A percentile compares a stretch with the other conserved stretches of the same genome.
Evolutionary conservation across 2,113 vertebrate genomes (phyloP).

Genomic region (Sciurus niger): DNA sequence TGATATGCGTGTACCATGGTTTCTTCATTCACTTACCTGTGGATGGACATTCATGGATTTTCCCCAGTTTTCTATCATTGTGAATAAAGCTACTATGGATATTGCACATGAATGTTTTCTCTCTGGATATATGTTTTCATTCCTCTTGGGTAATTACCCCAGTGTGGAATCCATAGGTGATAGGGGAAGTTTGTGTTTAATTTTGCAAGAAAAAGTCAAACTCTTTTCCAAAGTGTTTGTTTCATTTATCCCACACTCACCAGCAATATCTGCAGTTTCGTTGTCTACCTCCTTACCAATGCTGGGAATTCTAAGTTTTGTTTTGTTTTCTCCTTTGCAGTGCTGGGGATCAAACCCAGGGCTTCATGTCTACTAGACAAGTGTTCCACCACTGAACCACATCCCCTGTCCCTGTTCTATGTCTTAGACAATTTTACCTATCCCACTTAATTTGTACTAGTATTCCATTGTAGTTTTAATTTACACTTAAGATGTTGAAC

Average conservation of each 20-base stretch:
- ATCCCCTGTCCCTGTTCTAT: too few species aligned
- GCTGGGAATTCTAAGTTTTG: not conserved
- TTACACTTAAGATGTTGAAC: not conserved
- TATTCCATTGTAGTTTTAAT: not conserved
- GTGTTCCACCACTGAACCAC: too few species aligned
- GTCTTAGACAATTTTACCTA: not conserved
- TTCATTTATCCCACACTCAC: not conserved
- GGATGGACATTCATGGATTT: not conserved
- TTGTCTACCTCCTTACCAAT: not conserved
- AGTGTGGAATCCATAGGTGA: not conserved
- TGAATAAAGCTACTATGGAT: not conserved
- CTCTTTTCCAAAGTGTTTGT: slow-evolving; percentile 24
- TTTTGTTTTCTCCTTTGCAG: too few species aligned
- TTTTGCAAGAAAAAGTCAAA: slow-evolving; percentile 21
- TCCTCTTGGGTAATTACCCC: not conserved
- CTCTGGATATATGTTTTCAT: not conserved
- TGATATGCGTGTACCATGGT: not conserved
- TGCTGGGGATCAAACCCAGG: too few species aligned
- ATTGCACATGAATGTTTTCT: not conserved
- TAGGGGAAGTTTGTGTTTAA: not conserved
- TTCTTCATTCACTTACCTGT: not conserved
- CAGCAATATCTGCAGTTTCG: not conserved
- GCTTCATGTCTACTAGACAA: too few species aligned
- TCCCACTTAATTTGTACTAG: not conserved
- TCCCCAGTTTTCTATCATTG: not conserved